Evolutionary conservation across 1,140 invertebrate species (phyloP).

Genomic region (Anastrepha ludens): DNA sequence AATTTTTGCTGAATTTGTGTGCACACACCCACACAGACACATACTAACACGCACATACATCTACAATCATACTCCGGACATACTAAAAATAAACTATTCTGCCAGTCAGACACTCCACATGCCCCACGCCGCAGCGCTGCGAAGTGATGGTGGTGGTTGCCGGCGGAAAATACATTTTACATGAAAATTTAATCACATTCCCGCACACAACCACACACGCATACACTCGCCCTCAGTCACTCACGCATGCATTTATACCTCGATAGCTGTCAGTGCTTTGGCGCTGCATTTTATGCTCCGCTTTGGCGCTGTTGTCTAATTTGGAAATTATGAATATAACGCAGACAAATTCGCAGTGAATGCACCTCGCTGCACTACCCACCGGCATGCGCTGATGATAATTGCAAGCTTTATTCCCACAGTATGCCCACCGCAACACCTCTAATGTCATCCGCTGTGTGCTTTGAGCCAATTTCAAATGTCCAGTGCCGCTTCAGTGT

Average conservation of each 20-base stretch:
- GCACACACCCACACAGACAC: neutral
- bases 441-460: neutral
- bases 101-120: neutral
- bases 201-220: neutral
- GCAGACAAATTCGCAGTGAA: constrained; percentile 17
- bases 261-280: neutral
- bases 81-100: neutral
- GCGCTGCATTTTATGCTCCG: neutral
- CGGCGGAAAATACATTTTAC: neutral
- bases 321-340: constrained; percentile 21
- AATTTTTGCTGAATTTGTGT: neutral
- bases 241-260: neutral
- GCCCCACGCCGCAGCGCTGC: neutral
- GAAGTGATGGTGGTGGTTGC: neutral
- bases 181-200: constrained; percentile 18
- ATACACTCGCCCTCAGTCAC: neutral
- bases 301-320: neutral
- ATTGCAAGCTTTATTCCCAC: constrained; percentile 9
- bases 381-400: neutral
- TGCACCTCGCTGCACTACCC: neutral
- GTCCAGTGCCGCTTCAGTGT: neutral
- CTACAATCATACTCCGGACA: neutral
- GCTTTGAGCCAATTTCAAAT: neutral
- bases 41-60: neutral
- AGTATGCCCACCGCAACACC: neutral